phyloP scores from a whole-genome alignment of 2,797 vertebrate species.

The Naso thynnoides region DNA sequence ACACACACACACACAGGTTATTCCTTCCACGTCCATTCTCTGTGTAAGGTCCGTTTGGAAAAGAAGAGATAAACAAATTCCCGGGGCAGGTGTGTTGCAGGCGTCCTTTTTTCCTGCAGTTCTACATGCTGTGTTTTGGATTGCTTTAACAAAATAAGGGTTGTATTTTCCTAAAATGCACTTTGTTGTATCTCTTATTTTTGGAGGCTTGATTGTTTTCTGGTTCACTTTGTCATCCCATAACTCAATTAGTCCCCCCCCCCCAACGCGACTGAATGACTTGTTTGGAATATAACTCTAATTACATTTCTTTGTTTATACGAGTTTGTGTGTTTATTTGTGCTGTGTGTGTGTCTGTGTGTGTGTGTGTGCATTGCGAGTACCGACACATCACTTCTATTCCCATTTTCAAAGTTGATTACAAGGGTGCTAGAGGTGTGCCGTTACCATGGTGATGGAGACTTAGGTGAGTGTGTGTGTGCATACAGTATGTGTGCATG shows the following conservation, averaged over 20 bases:
- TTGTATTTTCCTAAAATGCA: not conserved
- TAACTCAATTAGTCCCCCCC: slow-evolving; percentile 5
- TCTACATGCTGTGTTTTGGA: not conserved
- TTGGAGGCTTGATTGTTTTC: slow-evolving; percentile 1
- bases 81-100: slow-evolving; percentile 1
- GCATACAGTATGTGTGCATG: slow-evolving; percentile 7
- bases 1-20: slow-evolving; percentile 20
- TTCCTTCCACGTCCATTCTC: slow-evolving; percentile 37
- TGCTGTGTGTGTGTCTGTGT: slow-evolving; percentile 10
- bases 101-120: not conserved
- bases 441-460: slow-evolving; percentile 70
- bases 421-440: slow-evolving; percentile 65
- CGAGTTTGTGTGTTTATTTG: slow-evolving; percentile 18
- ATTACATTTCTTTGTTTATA: slow-evolving; percentile 41
- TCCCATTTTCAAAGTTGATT: slow-evolving; percentile 74
- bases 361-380: not conserved
- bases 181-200: not conserved
- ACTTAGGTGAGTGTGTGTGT: slow-evolving; percentile 57
- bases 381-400: slow-evolving; percentile 50
- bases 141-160: not conserved
- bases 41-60: not conserved
- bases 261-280: not conserved
- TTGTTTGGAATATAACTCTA: slow-evolving; percentile 41
- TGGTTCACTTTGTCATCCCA: slow-evolving; percentile 12
- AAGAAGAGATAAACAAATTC: slow-evolving; percentile 16